A percentile compares a stretch with the other conserved stretches of the same genome.
phyloP scores from a whole-genome alignment of 2,797 vertebrate species.

The Simalia tracyae region DNA sequence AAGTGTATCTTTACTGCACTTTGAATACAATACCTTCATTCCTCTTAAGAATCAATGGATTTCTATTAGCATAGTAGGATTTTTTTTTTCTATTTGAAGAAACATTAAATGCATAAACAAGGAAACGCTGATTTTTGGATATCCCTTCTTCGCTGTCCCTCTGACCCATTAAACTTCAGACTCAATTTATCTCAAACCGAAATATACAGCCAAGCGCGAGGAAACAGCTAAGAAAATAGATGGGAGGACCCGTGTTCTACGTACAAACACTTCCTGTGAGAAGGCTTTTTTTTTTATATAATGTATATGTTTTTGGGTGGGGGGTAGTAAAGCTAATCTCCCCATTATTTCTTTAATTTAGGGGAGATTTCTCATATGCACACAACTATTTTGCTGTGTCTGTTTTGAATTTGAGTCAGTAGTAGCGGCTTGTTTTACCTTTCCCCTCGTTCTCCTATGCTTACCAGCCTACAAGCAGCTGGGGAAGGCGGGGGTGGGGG shows the following conservation, averaged over 20 bases:
- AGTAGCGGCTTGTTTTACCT: neutral
- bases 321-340: neutral
- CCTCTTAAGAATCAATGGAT: neutral
- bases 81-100: neutral
- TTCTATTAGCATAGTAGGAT: slow-evolving; percentile 1
- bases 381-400: neutral
- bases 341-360: neutral
- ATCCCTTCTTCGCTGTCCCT: neutral
- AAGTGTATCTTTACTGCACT: neutral
- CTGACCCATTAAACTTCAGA: neutral
- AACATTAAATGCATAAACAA: neutral
- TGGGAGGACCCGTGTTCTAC: neutral
- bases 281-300: neutral
- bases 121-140: neutral
- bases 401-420: neutral
- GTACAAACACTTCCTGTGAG: neutral
- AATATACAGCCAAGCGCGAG: neutral
- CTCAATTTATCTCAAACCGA: neutral
- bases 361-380: neutral
- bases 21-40: neutral
- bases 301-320: too few species aligned
- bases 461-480: neutral
- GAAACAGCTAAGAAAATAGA: neutral
- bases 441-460: neutral
- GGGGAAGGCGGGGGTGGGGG: too few species aligned